Evolutionary conservation across 2,888 invertebrate species (phyloP).

Genomic region (Polydrusus pterygomalis): DNA sequence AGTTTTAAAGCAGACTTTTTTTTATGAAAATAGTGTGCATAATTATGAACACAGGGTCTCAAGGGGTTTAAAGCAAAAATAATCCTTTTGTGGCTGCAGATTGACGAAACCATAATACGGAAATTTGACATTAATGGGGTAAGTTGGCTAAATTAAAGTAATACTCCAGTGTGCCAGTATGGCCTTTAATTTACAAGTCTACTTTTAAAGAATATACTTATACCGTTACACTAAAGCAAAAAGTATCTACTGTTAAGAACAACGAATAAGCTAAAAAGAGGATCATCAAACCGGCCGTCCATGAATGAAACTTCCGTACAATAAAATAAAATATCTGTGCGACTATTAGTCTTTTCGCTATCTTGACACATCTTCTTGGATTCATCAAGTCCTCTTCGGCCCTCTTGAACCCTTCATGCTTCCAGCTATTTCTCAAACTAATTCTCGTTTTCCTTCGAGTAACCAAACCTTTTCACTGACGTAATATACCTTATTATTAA

Average conservation of each 20-base stretch:
- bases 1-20: too few species aligned
- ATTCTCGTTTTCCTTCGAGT: constrained; percentile 57
- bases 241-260: constrained; percentile 22
- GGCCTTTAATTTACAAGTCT: not conserved
- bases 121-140: too few species aligned
- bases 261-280: constrained; percentile 40
- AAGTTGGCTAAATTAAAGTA: too few species aligned
- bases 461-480: constrained; percentile 42
- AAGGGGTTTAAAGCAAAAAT: too few species aligned
- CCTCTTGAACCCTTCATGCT: constrained; percentile 59
- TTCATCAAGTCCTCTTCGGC: constrained; percentile 60
- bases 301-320: constrained; percentile 52
- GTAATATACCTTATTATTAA: constrained; percentile 42
- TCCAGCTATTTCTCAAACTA: constrained; percentile 62
- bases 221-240: constrained; percentile 10
- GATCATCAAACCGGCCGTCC: constrained; percentile 35
- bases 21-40: too few species aligned
- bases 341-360: constrained; percentile 61
- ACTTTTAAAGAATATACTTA: constrained; percentile 13
- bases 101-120: too few species aligned
- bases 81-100: too few species aligned
- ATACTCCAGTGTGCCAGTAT: too few species aligned
- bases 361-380: constrained; percentile 62
- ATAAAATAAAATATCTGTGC: constrained; percentile 60
- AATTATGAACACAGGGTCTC: too few species aligned